Conservation (phyloP, 2,888 invertebrate genomes). For the Acleris cristana region DNA sequence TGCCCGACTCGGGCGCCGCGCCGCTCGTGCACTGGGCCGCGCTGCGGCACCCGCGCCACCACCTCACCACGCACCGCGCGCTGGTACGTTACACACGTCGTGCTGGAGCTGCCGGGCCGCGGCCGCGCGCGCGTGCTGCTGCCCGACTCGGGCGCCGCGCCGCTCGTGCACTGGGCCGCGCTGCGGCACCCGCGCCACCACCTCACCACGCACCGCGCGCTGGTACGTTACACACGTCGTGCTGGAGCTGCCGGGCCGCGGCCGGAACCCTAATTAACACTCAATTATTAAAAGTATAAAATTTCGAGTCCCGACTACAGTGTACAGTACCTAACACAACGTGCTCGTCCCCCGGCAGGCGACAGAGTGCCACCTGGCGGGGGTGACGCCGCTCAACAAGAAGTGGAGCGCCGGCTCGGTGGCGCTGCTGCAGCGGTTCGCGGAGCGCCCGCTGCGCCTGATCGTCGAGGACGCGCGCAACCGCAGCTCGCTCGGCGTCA, state of each 20-base stretch:
- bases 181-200: slow-evolving; percentile 76
- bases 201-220: slow-evolving; percentile 75
- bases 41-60: slow-evolving; percentile 75
- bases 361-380: slow-evolving; percentile 70
- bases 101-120: slow-evolving; percentile 71
- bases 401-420: slow-evolving; percentile 68
- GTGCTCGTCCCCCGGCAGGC: slow-evolving; percentile 60
- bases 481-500: slow-evolving; percentile 63
- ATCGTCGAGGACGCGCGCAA: slow-evolving; percentile 61
- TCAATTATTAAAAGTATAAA: no score
- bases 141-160: slow-evolving; percentile 85
- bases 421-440: slow-evolving; percentile 56
- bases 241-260: slow-evolving; percentile 43
- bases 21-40: slow-evolving; percentile 75
- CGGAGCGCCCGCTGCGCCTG: slow-evolving; percentile 54
- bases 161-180: slow-evolving; percentile 74
- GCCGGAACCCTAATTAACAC: slow-evolving; percentile 66
- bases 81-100: slow-evolving; percentile 68
- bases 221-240: slow-evolving; percentile 31
- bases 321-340: slow-evolving; percentile 68
- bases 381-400: slow-evolving; percentile 68
- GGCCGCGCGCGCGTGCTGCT: slow-evolving; percentile 81
- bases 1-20: slow-evolving; percentile 86
- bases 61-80: slow-evolving; percentile 76
- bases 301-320: slow-evolving; percentile 69